These are phyloP conservation scores for Urocolius indicus DNA, from an alignment of 2,113 vertebrate genomes.

Conservation along the genomic window DNA sequence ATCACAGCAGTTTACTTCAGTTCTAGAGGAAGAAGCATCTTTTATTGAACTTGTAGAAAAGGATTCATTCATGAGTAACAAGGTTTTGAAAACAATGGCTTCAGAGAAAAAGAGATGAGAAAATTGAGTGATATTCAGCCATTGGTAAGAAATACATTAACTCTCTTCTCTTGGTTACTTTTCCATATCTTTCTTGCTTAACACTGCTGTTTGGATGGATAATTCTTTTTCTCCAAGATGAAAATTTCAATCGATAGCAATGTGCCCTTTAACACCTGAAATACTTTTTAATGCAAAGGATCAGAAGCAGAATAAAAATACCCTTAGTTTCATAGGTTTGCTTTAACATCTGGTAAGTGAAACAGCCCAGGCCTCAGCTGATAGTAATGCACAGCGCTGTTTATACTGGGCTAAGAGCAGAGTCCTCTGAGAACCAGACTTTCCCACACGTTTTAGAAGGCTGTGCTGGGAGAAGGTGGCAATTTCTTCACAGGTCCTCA, in stretches of 20 bases:
- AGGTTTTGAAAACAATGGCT: neutral
- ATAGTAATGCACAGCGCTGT: neutral
- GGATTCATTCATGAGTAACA: neutral
- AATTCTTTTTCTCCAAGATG: neutral
- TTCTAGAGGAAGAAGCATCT: neutral
- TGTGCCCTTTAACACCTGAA: neutral
- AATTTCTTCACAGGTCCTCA: neutral
- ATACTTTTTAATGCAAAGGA: neutral
- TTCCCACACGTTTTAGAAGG: neutral
- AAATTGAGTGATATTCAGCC: neutral
- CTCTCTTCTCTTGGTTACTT: neutral
- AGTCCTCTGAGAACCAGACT: neutral
- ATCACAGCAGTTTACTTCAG: neutral
- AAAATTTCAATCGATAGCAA: neutral
- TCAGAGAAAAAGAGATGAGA: neutral
- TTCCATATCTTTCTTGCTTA: neutral
- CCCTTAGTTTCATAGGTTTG: neutral
- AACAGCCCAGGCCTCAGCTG: neutral
- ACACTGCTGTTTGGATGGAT: rapidly evolving
- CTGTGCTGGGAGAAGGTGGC: neutral
- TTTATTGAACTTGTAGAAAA: neutral
- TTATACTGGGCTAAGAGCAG: neutral
- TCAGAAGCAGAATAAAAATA: neutral
- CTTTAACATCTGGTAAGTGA: neutral
- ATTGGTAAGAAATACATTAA: neutral